Percentiles rank a stretch among this genome's conserved stretches.
Evolutionary conservation across 2,113 vertebrate species (phyloP).

Genomic region (Sturnus vulgaris): DNA sequence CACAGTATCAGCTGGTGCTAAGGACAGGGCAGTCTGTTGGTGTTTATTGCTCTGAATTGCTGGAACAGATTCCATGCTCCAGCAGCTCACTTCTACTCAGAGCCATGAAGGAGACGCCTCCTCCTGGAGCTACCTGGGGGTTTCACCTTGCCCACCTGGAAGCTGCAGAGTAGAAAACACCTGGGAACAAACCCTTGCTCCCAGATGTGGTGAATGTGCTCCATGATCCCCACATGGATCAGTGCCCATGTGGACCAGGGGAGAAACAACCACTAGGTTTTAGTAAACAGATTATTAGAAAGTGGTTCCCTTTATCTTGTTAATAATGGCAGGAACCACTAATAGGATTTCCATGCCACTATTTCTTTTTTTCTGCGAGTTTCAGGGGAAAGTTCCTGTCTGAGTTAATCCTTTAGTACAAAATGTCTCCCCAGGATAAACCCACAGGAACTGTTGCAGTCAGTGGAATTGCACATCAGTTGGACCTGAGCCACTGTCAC

Average conservation of each 20-base stretch:
- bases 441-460: not conserved
- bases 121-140: not conserved
- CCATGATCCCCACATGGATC: not conserved
- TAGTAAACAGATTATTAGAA: conserved; percentile 19
- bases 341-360: conserved; percentile 24
- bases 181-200: not conserved
- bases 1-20: not conserved
- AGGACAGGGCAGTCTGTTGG: not conserved
- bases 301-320: not conserved
- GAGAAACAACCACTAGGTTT: not conserved
- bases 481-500: not conserved
- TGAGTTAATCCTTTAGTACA: conserved; percentile 32
- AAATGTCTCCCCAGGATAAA: not conserved
- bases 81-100: not conserved
- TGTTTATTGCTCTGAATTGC: not conserved
- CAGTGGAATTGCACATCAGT: not conserved
- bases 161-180: not conserved
- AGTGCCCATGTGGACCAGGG: not conserved
- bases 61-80: not conserved
- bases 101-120: not conserved
- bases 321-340: not conserved
- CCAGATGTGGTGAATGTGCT: not conserved
- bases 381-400: conserved; percentile 21
- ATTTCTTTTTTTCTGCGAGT: conserved; percentile 2
- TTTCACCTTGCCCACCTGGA: not conserved